Base-by-base conservation (phyloP, 2,888 invertebrate species). In the Vanessa cardui region DNA sequence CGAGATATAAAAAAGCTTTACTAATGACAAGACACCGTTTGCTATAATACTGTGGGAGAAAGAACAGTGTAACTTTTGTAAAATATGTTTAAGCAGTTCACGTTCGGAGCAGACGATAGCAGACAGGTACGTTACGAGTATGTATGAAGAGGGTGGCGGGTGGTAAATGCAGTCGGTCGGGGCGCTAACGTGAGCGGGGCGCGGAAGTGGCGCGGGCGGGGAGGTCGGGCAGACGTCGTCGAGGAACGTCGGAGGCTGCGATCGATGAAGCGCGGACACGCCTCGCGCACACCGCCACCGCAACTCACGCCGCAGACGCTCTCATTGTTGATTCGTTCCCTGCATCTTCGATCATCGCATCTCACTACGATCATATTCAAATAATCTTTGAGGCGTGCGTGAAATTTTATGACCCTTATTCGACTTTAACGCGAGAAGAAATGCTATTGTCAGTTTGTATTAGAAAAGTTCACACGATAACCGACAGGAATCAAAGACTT, bases 181-280 rank as follows among this genome's bases (percentile, higher is more conserved):
- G 90, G 92, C 84, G 92, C 89, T 92, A 92, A 92, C 92, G 88
- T 79, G 87, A 72, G 85, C 86, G 88, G 88, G 87, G 82, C 69
- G 70, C 72, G 70, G 75, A 70, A 77, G 74, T 1, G 76, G 70
- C 33, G 71, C 68, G 72, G 78, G 77, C 78, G 79, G 79, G 84
- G 83, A 81, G 83, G 68, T 72, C 73, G 77, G 73, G 84, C 84
- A 87, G 90, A 89, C 89, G 92, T 89, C 92, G 91, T 89, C 90
- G 92, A 90, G 90, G 80, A 91, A 85, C 87, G 87, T 85, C 86
- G 90, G 92, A 92, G 85, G 90, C 90, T 92, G 90, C 91, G 92
- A 92, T 92, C 92, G 92, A 92, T 92, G 92, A 85, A 90, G 91
- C 91, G 92, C 89, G 89, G 90, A 90, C 92, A 90, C 92, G 91